A percentile compares a stretch with the other conserved stretches of the same genome.
Evolutionary conservation across 1,140 invertebrate genomes (phyloP).

Genomic region (Camponotus pennsylvanicus): DNA sequence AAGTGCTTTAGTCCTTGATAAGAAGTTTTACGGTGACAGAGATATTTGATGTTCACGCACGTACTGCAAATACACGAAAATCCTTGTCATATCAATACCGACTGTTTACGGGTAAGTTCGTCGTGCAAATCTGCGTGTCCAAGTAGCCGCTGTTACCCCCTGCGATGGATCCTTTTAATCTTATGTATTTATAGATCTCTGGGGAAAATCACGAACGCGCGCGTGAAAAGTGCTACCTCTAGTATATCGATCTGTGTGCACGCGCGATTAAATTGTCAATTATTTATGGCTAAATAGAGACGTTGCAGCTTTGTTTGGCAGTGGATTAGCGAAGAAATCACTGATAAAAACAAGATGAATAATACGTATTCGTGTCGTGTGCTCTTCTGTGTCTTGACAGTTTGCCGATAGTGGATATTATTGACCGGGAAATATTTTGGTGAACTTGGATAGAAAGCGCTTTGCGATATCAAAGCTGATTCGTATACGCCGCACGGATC

Average conservation of each 20-base stretch:
- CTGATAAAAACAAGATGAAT: conserved; percentile 25
- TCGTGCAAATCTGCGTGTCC: conserved; percentile 36
- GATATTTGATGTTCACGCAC: conserved; percentile 35
- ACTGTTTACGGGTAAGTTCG: conserved; percentile 41
- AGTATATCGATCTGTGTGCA: conserved; percentile 14
- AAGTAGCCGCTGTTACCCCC: conserved; percentile 39
- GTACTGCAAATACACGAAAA: conserved; percentile 50
- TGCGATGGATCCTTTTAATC: conserved; percentile 34
- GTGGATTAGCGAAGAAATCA: conserved; percentile 7
- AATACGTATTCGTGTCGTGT: conserved; percentile 20
- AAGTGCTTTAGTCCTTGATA: conserved; percentile 4
- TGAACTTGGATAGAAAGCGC: neutral
- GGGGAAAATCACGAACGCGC: conserved; percentile 32
- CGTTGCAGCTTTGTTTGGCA: conserved; percentile 24
- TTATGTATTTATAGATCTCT: conserved; percentile 56
- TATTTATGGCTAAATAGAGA: conserved; percentile 52
- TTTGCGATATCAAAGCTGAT: conserved; percentile 34
- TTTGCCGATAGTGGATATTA: conserved; percentile 21
- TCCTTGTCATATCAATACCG: conserved; percentile 3
- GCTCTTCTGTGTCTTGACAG: conserved; percentile 15
- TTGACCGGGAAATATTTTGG: conserved; percentile 17
- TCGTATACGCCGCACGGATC: conserved; percentile 31
- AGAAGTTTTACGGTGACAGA: conserved; percentile 6
- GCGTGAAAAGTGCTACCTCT: conserved; percentile 46
- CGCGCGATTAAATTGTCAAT: conserved; percentile 12